phyloP scores from a whole-genome alignment of 2,888 invertebrate species.

The Ornithoptera alexandrae region DNA sequence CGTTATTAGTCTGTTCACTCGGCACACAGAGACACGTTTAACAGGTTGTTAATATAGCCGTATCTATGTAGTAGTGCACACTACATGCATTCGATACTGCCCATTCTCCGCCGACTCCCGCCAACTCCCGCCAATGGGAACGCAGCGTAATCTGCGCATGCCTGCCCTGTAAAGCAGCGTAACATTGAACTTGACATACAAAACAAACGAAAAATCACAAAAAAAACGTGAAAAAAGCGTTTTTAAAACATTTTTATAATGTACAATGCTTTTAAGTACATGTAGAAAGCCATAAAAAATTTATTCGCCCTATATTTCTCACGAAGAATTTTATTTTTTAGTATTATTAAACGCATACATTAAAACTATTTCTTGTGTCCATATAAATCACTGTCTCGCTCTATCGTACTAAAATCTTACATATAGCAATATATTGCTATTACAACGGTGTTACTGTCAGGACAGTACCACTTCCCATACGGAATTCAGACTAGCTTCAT shows the following conservation, averaged over 20 bases:
- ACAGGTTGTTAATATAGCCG: neutral
- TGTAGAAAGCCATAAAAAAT: neutral
- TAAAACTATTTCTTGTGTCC: neutral
- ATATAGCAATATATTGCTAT: neutral
- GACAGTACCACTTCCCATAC: neutral
- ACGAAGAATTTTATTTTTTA: neutral
- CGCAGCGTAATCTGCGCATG: conserved; percentile 5
- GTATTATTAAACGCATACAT: neutral
- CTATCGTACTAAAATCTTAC: conserved; percentile 1
- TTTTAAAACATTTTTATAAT: neutral
- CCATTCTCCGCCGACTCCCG: conserved; percentile 1
- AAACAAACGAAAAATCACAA: neutral
- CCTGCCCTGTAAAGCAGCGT: neutral
- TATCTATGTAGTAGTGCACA: neutral
- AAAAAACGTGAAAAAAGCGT: neutral
- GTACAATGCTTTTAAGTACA: neutral
- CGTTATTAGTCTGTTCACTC: neutral
- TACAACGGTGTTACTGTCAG: neutral
- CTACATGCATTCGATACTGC: neutral
- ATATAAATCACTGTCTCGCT: conserved; percentile 8
- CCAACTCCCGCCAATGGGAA: neutral
- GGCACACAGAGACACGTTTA: neutral
- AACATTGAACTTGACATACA: conserved; percentile 14
- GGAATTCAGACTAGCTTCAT: neutral
- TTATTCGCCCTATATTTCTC: neutral